phyloP scores from a whole-genome alignment of 2,797 vertebrate genomes.

The Enteromius argenteus region DNA sequence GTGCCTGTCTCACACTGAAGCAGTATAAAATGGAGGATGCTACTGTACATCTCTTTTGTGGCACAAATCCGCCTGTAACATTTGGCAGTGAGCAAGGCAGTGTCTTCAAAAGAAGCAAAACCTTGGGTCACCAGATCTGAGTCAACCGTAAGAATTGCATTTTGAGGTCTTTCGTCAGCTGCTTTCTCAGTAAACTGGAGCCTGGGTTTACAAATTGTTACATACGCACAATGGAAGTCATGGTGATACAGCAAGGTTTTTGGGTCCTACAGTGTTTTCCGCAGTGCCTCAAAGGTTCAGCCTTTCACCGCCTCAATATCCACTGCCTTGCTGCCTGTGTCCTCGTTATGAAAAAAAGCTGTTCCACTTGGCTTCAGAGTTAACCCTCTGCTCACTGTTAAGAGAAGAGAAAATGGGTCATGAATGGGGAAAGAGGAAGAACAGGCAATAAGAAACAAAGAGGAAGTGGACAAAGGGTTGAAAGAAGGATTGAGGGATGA shows the following conservation, averaged over 20 bases:
- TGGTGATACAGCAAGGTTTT: background rate
- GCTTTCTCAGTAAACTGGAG: background rate
- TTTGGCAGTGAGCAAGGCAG: background rate
- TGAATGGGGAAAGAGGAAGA: slow-evolving; percentile 48
- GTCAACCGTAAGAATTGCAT: background rate
- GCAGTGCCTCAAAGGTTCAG: slow-evolving; percentile 51
- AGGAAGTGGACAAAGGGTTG: background rate
- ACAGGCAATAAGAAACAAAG: slow-evolving; percentile 32
- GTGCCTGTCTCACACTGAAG: slow-evolving; percentile 15
- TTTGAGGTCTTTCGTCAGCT: background rate
- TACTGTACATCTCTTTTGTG: slow-evolving; percentile 15
- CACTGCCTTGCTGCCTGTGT: slow-evolving; percentile 56
- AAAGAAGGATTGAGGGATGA: background rate
- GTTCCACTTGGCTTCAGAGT: slow-evolving; percentile 74
- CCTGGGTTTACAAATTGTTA: background rate
- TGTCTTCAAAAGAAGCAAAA: slow-evolving; percentile 18
- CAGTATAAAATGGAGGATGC: slow-evolving; percentile 36
- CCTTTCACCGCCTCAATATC: slow-evolving; percentile 62
- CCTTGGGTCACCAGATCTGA: background rate
- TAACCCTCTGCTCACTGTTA: slow-evolving; percentile 68
- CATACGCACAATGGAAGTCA: background rate
- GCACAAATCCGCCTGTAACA: background rate
- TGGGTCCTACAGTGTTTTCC: slow-evolving; percentile 33
- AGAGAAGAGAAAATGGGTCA: slow-evolving; percentile 77
- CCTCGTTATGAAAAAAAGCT: slow-evolving; percentile 76